Base-by-base conservation (phyloP, 2,113 vertebrate genomes). In the Merops nubicus region DNA sequence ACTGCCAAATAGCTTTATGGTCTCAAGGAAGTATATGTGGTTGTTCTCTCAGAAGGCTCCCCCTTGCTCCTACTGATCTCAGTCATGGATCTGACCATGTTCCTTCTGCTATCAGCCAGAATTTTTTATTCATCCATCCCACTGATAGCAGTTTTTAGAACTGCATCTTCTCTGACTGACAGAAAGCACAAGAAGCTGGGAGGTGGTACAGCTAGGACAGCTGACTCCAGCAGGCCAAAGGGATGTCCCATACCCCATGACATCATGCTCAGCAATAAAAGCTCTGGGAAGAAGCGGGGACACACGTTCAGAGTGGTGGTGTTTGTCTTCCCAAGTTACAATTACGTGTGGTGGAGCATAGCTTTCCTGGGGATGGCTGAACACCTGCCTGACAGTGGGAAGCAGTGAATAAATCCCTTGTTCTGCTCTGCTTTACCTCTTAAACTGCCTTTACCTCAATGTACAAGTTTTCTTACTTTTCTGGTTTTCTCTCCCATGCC, bases 271-370 rank as follows among this genome's bases (percentile, higher is more conserved):
- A 56, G 64, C 60, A 53, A 8, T 7, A 62, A 82, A 57, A 85
- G 40, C 18, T 82, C 54, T 15, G 11, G 47, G 33, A 78, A 88
- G 57, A 63, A 80, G 23, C 13, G 91, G 14, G 2, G 4, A 11
- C 4, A 11, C 8, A 36, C 3, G 1, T 81, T 56, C 3, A 5
- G 43, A 80, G 22, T 65, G 29, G 31, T 63, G 38, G 3, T 6
- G 3, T 48, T 75, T 82, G 33, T 59, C 42, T 85, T 13, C 83
- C 42, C 28, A 34, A 59, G 43, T 92, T 33, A 69, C 23, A 3
- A 0, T 50, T n/a, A 60, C 7, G 40, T 0, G 0, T 2, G 1
- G 3, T 56, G 70, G 18, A 93, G 25, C 25, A 11, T 45, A 19
- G 36, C 28, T 88, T 36, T 88, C 60, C 8, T 7, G 56, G 26